Evolutionary conservation across 2,888 invertebrate species (phyloP), one percentile per base, ranked within the genome.

Genomic region (Monoplex corrugatus): DNA sequence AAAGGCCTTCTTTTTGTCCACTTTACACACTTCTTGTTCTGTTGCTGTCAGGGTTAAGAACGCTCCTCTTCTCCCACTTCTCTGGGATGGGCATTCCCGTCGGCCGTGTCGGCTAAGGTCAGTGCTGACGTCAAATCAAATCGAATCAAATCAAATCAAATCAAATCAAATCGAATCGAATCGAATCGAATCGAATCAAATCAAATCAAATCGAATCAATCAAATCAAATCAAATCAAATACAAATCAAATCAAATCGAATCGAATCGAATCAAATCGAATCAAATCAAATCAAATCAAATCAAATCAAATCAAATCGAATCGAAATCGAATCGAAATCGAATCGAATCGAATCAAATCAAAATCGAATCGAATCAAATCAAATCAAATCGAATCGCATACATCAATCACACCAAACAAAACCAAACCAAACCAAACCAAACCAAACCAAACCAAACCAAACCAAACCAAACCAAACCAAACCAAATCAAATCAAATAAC

Each of bases 271-370:
- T 82, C 38, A 44, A 43, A 2, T 44, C 38, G 44, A 43, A 82
- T 44, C 38, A n/a, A 1, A 82, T 82, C 32, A n/a, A 43, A 44
- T 44, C 44, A 32, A 28, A 44, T 32, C 43, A 28, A 40, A 43
- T 10, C 82, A n/a, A 43, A 44, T 82, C 82, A 44, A 43, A 82
- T 82, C 44, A 44, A n/a, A 82, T 44, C 44, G 82, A 5, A 50
- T 50, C 50, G 50, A 44, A 10, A 80, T 43, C 28, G 43, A 10
- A 80, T 43, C 28, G n/a, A 28, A 40, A 80, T 43, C 19, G 19
- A 28, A 80, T 43, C 28, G 10, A 13, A 82, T 45, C 32, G 45
- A 32, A 45, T 45, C 6, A 5, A 40, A 78, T 0, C 43, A n/a
- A 19, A 78, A 80, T 23, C 43, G 40, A 40, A 80, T 40, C 28